phyloP scores from a whole-genome alignment of 2,797 vertebrate species.

The Cichlasoma orientale region DNA sequence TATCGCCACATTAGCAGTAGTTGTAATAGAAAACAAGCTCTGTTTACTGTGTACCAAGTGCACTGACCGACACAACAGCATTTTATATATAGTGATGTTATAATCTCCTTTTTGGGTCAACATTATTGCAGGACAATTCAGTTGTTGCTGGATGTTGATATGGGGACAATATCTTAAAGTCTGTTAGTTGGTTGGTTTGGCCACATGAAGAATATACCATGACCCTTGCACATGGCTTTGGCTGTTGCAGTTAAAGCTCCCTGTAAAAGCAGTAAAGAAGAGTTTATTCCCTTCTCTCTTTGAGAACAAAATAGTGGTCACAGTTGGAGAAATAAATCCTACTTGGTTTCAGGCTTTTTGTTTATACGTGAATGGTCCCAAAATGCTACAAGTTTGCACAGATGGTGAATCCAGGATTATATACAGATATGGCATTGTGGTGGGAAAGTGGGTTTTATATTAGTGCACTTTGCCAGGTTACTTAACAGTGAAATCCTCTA shows the following conservation, averaged over 20 bases:
- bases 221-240: too few species aligned
- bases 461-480: slow-evolving; percentile 3
- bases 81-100: too few species aligned
- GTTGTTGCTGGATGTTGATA: background rate
- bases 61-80: too few species aligned
- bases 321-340: background rate
- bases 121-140: too few species aligned
- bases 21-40: too few species aligned
- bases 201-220: background rate
- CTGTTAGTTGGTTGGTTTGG: background rate
- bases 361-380: slow-evolving; percentile 7
- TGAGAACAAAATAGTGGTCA: background rate
- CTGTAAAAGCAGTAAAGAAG: background rate
- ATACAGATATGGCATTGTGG: background rate
- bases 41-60: too few species aligned
- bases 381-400: slow-evolving; percentile 9
- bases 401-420: slow-evolving; percentile 13
- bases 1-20: too few species aligned
- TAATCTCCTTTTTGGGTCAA: too few species aligned
- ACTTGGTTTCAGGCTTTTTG: background rate
- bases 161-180: background rate
- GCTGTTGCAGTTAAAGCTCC: background rate
- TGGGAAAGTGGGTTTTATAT: background rate
- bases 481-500: slow-evolving; percentile 8
- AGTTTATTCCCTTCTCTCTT: background rate